Percentiles rank a stretch among this genome's conserved stretches.
Evolutionary conservation across 2,888 invertebrate species (phyloP).

Genomic region (Scelioninae gen. 2): DNA sequence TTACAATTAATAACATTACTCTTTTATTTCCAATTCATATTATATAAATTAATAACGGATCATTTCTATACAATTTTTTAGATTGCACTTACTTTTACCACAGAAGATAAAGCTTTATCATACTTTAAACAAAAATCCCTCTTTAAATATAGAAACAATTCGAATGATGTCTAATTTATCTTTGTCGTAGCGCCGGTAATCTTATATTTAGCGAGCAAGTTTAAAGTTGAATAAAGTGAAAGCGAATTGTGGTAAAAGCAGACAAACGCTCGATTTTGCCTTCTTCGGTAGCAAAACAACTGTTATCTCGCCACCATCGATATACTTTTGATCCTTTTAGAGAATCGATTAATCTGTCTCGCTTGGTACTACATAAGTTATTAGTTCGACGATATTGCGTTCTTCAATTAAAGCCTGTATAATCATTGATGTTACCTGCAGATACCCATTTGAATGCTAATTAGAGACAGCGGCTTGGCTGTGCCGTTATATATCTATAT

Average conservation of each 20-base stretch:
- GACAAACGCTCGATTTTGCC: neutral
- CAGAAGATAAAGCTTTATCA: neutral
- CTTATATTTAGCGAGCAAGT: slow-evolving; percentile 36
- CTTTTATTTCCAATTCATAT: too few species aligned
- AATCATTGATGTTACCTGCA: slow-evolving; percentile 58
- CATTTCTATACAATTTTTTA: too few species aligned
- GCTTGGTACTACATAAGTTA: slow-evolving; percentile 51
- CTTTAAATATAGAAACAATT: slow-evolving; percentile 31
- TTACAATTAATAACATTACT: too few species aligned
- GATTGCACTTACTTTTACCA: too few species aligned
- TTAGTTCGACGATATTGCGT: slow-evolving; percentile 53
- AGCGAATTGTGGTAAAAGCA: slow-evolving; percentile 19
- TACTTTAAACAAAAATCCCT: slow-evolving; percentile 32
- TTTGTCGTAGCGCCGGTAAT: slow-evolving; percentile 31
- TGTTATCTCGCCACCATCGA: slow-evolving; percentile 24
- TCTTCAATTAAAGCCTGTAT: slow-evolving; percentile 57
- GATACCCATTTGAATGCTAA: slow-evolving; percentile 59
- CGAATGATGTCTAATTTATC: slow-evolving; percentile 34
- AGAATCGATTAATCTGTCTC: slow-evolving; percentile 45
- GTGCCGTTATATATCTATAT: slow-evolving; percentile 51
- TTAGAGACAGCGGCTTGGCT: slow-evolving; percentile 49
- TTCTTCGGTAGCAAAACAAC: slow-evolving; percentile 31
- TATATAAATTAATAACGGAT: too few species aligned
- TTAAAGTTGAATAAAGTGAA: slow-evolving; percentile 41
- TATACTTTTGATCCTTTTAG: slow-evolving; percentile 37